phyloP scores from a whole-genome alignment of 2,888 invertebrate species.

The Noctua pronuba region DNA sequence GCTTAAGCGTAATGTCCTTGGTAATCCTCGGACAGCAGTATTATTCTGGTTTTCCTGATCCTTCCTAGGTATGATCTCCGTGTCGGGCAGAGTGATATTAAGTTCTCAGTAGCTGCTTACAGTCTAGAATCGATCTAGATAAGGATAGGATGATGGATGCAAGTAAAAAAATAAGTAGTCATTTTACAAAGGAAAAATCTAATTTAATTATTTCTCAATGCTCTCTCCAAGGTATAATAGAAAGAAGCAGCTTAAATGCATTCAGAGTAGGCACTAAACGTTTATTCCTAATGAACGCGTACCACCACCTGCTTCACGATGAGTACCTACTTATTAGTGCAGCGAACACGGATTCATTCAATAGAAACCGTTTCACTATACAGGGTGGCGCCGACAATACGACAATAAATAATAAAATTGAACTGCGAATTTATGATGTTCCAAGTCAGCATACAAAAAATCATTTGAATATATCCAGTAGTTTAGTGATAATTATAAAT shows the following conservation, averaged over 20 bases:
- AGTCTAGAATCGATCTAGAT: not conserved
- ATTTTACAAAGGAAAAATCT: not conserved
- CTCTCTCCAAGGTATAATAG: not conserved
- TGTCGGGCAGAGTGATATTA: not conserved
- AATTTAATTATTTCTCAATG: conserved; percentile 1
- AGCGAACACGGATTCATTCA: conserved; percentile 29
- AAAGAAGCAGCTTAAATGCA: conserved; percentile 4
- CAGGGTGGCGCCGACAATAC: no score
- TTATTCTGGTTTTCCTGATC: not conserved
- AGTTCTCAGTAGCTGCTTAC: not conserved
- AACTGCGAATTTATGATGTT: no score
- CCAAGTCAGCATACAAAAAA: no score
- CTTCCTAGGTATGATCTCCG: not conserved
- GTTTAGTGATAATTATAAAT: no score
- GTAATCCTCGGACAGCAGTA: not conserved
- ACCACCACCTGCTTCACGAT: conserved; percentile 31
- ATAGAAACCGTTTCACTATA: conserved; percentile 1
- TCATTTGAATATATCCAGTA: no score
- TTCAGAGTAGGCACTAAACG: conserved; percentile 4
- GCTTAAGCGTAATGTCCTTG: not conserved
- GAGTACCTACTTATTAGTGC: conserved; percentile 21
- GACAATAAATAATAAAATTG: no score
- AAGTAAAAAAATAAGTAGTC: not conserved
- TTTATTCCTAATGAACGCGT: conserved; percentile 41
- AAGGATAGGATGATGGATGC: no score